Evolutionary conservation across 2,888 invertebrate species (phyloP).

Genomic region (Metallyticus violacea): DNA sequence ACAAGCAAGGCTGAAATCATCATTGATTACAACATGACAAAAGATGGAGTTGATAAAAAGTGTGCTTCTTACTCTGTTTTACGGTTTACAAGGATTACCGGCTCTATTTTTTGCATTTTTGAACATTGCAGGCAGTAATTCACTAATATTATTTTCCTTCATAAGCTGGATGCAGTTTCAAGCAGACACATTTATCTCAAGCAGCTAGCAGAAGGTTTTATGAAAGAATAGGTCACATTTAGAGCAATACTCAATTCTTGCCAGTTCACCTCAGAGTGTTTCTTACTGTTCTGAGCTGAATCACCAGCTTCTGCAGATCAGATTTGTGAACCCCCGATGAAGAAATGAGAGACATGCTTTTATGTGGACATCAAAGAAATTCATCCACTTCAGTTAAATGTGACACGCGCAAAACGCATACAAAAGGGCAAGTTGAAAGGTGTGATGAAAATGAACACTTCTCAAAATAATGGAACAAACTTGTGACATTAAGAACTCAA

Average conservation of each 20-base stretch:
- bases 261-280: not conserved
- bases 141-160: not conserved
- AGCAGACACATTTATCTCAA: not conserved
- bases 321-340: not conserved
- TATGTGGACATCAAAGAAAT: too few relatives aligned
- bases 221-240: not conserved
- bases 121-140: too few relatives aligned
- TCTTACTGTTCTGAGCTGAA: not conserved
- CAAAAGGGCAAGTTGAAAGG: too few relatives aligned
- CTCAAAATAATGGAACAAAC: too few relatives aligned
- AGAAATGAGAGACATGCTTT: not conserved
- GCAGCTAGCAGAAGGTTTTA: not conserved
- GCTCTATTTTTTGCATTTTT: too few relatives aligned
- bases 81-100: too few relatives aligned
- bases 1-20: conserved; percentile 37
- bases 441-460: too few relatives aligned
- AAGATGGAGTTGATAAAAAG: conserved; percentile 37
- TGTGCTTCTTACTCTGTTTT: too few relatives aligned
- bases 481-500: too few relatives aligned
- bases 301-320: not conserved
- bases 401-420: too few relatives aligned
- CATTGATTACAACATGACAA: conserved; percentile 27
- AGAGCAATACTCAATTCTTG: too few relatives aligned
- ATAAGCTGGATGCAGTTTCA: not conserved
- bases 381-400: too few relatives aligned